Conservation (phyloP, 2,888 invertebrate species). For the Dicycla oo region DNA sequence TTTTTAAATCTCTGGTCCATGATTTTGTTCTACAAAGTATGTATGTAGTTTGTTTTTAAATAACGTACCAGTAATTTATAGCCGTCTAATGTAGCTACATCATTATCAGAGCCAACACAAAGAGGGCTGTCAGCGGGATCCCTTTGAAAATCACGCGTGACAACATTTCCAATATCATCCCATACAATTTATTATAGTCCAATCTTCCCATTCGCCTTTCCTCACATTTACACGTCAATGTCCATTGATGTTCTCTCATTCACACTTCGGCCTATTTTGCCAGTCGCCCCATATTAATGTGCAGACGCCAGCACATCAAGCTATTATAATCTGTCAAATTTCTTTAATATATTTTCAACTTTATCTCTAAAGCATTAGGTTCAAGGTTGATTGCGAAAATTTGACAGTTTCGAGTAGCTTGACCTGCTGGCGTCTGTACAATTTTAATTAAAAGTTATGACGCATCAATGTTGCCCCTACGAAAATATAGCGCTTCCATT, state of each 20-base stretch:
- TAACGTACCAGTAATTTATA: constrained; percentile 44
- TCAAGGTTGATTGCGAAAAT: too few species aligned
- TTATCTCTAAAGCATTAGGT: too few species aligned
- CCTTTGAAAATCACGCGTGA: constrained; percentile 75
- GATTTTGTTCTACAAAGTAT: constrained; percentile 2
- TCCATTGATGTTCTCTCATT: constrained; percentile 74
- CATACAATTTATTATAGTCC: constrained; percentile 76
- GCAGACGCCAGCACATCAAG: too few species aligned
- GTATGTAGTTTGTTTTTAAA: constrained; percentile 35
- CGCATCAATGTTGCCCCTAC: constrained; percentile 81
- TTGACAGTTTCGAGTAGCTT: too few species aligned
- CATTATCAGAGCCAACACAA: constrained; percentile 62
- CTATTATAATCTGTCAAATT: too few species aligned
- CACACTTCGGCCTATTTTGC: constrained; percentile 73
- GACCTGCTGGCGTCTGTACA: too few species aligned
- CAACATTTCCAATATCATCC: constrained; percentile 77
- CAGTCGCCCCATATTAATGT: constrained; percentile 81
- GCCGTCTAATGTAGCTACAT: constrained; percentile 55
- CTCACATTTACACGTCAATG: constrained; percentile 84
- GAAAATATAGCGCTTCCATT: constrained; percentile 75
- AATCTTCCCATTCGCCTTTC: constrained; percentile 72
- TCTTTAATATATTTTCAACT: too few species aligned
- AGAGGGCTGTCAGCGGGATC: constrained; percentile 69
- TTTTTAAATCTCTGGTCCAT: constrained; percentile 3
- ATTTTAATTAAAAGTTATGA: constrained; percentile 89